These are phyloP conservation scores for Andrena chrysosceles DNA, from an alignment of 2,888 invertebrate genomes.

Conservation along the genomic window DNA sequence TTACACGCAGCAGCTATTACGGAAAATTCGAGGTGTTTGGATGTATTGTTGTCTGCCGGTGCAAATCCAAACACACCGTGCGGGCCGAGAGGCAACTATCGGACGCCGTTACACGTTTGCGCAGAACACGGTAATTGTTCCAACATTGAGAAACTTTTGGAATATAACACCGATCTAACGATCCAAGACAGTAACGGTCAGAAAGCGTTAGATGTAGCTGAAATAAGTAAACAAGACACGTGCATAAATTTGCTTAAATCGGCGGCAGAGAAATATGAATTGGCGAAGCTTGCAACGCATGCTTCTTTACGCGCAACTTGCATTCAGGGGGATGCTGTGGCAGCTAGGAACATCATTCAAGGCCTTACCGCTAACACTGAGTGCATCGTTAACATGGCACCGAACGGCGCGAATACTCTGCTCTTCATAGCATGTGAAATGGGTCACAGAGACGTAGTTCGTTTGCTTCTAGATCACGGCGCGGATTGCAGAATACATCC, in stretches of 20 bases:
- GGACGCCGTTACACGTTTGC: constrained; percentile 93
- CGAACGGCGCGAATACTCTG: constrained; percentile 94
- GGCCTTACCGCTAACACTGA: constrained; percentile 89
- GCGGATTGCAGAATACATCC: constrained; percentile 96
- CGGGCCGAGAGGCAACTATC: constrained; percentile 89
- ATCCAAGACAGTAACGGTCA: constrained; percentile 89
- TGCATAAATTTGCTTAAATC: constrained; percentile 88
- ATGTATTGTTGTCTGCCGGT: constrained; percentile 90
- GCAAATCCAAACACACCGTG: constrained; percentile 90
- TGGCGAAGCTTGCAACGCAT: constrained; percentile 91
- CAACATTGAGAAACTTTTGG: constrained; percentile 89
- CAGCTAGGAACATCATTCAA: constrained; percentile 89
- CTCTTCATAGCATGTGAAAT: constrained; percentile 96
- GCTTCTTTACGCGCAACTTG: constrained; percentile 92
- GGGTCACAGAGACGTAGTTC: constrained; percentile 92
- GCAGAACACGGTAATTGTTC: constrained; percentile 92
- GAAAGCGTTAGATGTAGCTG: constrained; percentile 90
- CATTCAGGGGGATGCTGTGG: constrained; percentile 89
- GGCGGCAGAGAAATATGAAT: constrained; percentile 90
- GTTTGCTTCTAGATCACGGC: constrained; percentile 91
- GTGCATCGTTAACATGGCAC: constrained; percentile 93
- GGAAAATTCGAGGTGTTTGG: constrained; percentile 91
- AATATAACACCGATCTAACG: constrained; percentile 89
- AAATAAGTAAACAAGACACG: constrained; percentile 88
- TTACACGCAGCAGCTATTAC: constrained; percentile 94